A percentile compares a stretch with the other conserved stretches of the same genome.
Evolutionary conservation across 2,888 invertebrate species (phyloP).

Genomic region (Anagyrus pseudococci): DNA sequence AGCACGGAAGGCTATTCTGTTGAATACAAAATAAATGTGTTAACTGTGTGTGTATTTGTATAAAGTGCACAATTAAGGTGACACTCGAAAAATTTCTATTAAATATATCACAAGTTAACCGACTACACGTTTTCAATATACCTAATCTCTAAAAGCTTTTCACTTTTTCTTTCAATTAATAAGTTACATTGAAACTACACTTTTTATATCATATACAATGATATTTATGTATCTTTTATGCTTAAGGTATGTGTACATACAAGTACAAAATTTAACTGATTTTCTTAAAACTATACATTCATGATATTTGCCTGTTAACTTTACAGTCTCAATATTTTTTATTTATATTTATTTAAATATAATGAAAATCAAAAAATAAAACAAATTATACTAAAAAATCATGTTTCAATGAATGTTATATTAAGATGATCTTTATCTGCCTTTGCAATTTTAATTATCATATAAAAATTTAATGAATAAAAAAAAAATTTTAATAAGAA

Average conservation of each 20-base stretch:
- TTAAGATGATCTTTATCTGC: too few relatives aligned
- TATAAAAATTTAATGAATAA: too few relatives aligned
- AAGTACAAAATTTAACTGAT: not conserved
- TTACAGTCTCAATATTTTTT: not conserved
- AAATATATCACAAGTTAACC: conserved; percentile 26
- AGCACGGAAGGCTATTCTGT: too few relatives aligned
- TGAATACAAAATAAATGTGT: too few relatives aligned
- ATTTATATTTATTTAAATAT: not conserved
- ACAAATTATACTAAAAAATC: too few relatives aligned
- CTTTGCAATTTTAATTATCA: too few relatives aligned
- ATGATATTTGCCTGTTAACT: not conserved
- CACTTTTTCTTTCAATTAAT: conserved; percentile 2
- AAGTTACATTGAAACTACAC: not conserved
- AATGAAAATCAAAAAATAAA: not conserved
- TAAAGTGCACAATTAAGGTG: not conserved
- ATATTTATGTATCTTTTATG: not conserved
- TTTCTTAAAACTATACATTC: not conserved
- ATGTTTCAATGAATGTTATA: not conserved
- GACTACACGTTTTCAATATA: conserved; percentile 7
- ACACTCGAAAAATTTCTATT: not conserved
- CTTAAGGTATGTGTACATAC: not conserved
- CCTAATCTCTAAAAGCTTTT: conserved; percentile 22
- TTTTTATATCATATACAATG: not conserved
- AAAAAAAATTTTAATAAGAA: too few relatives aligned
- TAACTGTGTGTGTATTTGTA: not conserved